A percentile compares a stretch with the other conserved stretches of the same genome.
These are phyloP conservation scores for Colletes latitarsis DNA, from an alignment of 1,140 invertebrate species.

Conservation along the genomic window DNA sequence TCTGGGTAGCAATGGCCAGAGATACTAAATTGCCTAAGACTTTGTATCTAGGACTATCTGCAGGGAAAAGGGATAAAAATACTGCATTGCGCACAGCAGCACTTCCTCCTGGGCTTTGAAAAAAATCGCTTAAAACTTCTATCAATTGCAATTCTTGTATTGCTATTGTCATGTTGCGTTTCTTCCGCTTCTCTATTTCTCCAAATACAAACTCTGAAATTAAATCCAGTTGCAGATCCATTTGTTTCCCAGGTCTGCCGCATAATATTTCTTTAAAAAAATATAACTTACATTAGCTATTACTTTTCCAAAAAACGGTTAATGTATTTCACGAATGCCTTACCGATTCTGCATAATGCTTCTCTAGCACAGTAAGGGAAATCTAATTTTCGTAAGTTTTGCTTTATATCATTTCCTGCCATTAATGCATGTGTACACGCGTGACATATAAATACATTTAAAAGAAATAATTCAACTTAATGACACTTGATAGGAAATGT, in stretches of 20 bases:
- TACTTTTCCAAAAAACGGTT: constrained; percentile 13
- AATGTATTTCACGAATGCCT: constrained; percentile 49
- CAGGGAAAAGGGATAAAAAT: constrained; percentile 89
- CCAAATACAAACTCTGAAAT: constrained; percentile 92
- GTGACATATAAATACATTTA: not conserved
- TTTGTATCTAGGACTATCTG: constrained; percentile 85
- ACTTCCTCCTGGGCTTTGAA: constrained; percentile 84
- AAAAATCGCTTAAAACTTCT: constrained; percentile 88
- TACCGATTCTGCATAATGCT: constrained; percentile 84
- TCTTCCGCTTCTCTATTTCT: constrained; percentile 86
- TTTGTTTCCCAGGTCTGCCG: constrained; percentile 81
- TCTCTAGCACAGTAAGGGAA: constrained; percentile 86
- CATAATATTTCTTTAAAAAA: constrained; percentile 78
- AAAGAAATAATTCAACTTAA: not conserved
- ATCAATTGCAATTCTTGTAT: constrained; percentile 89
- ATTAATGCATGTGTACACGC: constrained; percentile 46
- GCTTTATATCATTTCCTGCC: constrained; percentile 77
- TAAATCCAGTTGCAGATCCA: constrained; percentile 86
- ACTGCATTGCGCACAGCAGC: constrained; percentile 90
- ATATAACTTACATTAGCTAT: not conserved
- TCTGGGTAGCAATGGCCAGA: constrained; percentile 88
- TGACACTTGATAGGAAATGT: not conserved
- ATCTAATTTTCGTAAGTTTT: constrained; percentile 82
- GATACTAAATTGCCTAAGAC: constrained; percentile 90
- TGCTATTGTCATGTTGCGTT: constrained; percentile 80